phyloP scores from a whole-genome alignment of 2,888 invertebrate species.

The Drosophila birchii region DNA sequence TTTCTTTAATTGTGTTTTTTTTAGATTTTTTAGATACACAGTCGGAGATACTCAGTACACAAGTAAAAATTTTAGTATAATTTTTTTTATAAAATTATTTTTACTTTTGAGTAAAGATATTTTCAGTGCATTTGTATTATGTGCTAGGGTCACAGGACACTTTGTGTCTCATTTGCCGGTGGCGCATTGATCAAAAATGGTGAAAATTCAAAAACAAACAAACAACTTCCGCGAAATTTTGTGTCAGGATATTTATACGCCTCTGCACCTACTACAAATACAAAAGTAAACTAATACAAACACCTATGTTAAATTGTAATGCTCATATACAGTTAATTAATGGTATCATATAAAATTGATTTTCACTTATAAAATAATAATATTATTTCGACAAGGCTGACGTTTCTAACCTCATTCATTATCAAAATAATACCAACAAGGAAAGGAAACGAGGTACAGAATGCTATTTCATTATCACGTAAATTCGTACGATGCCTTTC shows the following conservation, averaged over 20 bases:
- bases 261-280: neutral
- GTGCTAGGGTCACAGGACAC: constrained; percentile 45
- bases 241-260: neutral
- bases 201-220: constrained; percentile 69
- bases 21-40: neutral
- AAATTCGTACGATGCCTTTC: constrained; percentile 26
- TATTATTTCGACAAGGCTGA: too few relatives aligned
- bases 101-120: neutral
- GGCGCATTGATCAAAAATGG: constrained; percentile 64
- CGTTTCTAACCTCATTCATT: neutral
- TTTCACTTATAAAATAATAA: neutral
- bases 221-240: constrained; percentile 67
- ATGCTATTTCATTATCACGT: constrained; percentile 55
- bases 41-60: neutral
- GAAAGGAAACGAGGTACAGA: neutral
- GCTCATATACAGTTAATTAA: constrained; percentile 17
- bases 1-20: accelerated
- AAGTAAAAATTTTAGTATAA: neutral
- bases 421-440: too few relatives aligned
- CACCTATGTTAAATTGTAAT: neutral
- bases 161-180: constrained; percentile 63
- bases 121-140: constrained; percentile 7
- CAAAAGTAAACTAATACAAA: neutral
- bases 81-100: too few relatives aligned
- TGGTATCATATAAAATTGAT: constrained; percentile 25